Percentiles rank a stretch among this genome's conserved stretches.
Conservation (phyloP, 2,797 vertebrate species). For the Tachyglossus aculeatus region DNA sequence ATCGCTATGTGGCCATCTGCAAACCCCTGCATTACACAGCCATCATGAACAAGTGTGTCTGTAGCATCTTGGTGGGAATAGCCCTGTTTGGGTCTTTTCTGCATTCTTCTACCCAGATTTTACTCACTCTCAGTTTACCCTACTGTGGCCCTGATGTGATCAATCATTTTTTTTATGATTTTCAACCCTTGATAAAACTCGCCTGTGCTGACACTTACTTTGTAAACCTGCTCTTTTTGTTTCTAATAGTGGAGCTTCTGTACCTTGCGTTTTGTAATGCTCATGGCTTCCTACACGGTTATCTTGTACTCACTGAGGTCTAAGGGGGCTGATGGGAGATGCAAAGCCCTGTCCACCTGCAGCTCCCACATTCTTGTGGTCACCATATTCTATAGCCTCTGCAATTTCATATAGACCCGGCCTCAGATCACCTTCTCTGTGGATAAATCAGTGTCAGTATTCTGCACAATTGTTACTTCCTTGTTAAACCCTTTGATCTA, state of each 20-base stretch:
- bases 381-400: conserved; percentile 37
- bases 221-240: conserved; percentile 26
- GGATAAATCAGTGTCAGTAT: conserved; percentile 39
- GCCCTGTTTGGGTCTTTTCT: conserved; percentile 23
- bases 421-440: conserved; percentile 23
- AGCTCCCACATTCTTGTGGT: conserved; percentile 40
- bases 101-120: not conserved
- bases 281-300: not conserved
- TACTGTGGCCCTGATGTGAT: conserved; percentile 30
- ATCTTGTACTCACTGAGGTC: conserved; percentile 23
- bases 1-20: conserved; percentile 58
- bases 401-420: conserved; percentile 37
- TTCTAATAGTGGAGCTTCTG: conserved; percentile 28
- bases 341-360: conserved; percentile 48
- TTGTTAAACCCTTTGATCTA: conserved; percentile 53
- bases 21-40: conserved; percentile 19
- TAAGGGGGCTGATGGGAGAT: conserved; percentile 25
- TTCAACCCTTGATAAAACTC: conserved; percentile 48
- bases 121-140: not conserved
- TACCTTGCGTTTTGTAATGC: conserved; percentile 20
- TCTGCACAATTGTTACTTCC: conserved; percentile 45
- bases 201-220: conserved; percentile 40
- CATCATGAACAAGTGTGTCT: not conserved
- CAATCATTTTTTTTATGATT: conserved; percentile 55
- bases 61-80: not conserved